phyloP scores from a whole-genome alignment of 1,140 invertebrate genomes.

The Drosophila serrata region DNA sequence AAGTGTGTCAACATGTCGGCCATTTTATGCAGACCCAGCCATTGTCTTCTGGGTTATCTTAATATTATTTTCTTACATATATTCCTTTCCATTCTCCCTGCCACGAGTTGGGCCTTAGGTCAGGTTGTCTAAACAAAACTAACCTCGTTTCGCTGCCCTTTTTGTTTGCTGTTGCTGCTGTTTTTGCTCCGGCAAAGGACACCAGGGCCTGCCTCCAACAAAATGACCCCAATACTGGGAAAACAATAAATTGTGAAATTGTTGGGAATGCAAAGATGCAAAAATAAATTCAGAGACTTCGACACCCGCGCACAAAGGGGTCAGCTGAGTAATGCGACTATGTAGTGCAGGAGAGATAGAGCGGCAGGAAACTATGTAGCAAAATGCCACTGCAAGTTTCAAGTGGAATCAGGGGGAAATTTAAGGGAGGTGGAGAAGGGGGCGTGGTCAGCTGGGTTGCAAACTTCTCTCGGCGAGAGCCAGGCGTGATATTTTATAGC shows the following conservation, averaged over 20 bases:
- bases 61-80: slow-evolving; percentile 46
- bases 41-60: slow-evolving; percentile 48
- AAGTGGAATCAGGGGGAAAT: slow-evolving; percentile 15
- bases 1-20: slow-evolving; percentile 78
- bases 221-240: slow-evolving; percentile 79
- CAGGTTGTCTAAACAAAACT: slow-evolving; percentile 76
- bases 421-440: background rate
- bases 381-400: slow-evolving; percentile 44
- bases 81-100: slow-evolving; percentile 18
- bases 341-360: slow-evolving; percentile 12
- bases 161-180: slow-evolving; percentile 35
- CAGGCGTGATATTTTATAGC: slow-evolving; percentile 62
- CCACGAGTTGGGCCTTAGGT: slow-evolving; percentile 41
- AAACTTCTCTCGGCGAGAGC: slow-evolving; percentile 40
- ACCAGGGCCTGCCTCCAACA: slow-evolving; percentile 40
- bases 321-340: slow-evolving; percentile 33
- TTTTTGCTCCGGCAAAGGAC: slow-evolving; percentile 15
- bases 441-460: slow-evolving; percentile 26
- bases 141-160: slow-evolving; percentile 66
- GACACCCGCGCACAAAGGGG: slow-evolving; percentile 60
- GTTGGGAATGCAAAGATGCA: slow-evolving; percentile 76
- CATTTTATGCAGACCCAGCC: slow-evolving; percentile 65
- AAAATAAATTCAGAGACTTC: slow-evolving; percentile 76
- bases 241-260: slow-evolving; percentile 77
- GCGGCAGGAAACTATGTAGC: slow-evolving; percentile 34